Conservation (phyloP, 2,888 invertebrate species). For the Psococerastis gibbosa region DNA sequence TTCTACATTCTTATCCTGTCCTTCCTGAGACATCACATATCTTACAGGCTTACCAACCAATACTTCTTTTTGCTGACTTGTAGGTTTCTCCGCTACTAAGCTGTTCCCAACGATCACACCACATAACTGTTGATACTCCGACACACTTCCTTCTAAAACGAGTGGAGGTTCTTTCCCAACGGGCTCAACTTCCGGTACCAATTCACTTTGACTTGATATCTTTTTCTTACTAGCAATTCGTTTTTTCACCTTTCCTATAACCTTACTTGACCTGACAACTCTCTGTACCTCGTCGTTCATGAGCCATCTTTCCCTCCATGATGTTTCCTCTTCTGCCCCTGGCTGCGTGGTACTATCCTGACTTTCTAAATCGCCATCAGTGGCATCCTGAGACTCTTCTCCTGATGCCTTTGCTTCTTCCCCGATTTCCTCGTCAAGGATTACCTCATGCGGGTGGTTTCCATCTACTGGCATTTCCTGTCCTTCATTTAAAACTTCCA, state of each 20-base stretch:
- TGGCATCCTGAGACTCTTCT: slow-evolving; percentile 10
- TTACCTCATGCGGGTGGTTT: slow-evolving; percentile 10
- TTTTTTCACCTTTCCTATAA: slow-evolving; percentile 19
- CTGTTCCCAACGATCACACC: not conserved
- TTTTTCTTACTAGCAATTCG: slow-evolving; percentile 14
- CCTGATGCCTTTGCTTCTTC: not conserved
- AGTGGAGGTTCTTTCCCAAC: slow-evolving; percentile 2
- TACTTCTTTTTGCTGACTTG: too few species aligned
- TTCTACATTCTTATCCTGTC: not conserved
- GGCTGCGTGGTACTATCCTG: slow-evolving; percentile 3
- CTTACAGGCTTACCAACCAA: too few species aligned
- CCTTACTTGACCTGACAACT: slow-evolving; percentile 19
- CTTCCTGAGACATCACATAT: too few species aligned
- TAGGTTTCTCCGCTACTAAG: too few species aligned
- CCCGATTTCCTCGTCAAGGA: not conserved
- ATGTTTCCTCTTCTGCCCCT: slow-evolving; percentile 9
- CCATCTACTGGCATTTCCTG: slow-evolving; percentile 12
- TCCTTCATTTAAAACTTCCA: too few species aligned
- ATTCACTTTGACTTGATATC: not conserved
- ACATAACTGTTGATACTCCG: slow-evolving; percentile 12
- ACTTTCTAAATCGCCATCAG: too few species aligned
- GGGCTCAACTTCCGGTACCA: not conserved
- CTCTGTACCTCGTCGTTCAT: slow-evolving; percentile 19
- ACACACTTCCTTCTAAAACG: slow-evolving; percentile 13
- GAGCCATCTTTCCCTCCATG: slow-evolving; percentile 17